Conservation (phyloP, 2,113 vertebrate genomes). For the Dromiciops gliroides region DNA sequence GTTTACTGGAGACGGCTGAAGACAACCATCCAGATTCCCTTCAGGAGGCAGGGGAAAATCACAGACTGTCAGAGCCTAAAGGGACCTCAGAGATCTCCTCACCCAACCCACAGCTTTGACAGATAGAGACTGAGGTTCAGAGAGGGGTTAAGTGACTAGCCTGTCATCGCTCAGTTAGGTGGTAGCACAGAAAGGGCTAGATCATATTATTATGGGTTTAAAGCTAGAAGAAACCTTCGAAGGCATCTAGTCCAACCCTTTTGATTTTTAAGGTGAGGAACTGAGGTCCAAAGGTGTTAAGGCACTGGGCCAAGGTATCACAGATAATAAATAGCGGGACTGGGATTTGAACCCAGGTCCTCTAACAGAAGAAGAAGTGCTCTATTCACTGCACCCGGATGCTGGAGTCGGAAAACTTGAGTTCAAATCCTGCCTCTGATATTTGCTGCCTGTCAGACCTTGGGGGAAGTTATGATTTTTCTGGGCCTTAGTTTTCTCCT, state of each 20-base stretch:
- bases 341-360: background rate
- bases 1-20: background rate
- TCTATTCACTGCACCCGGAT: background rate
- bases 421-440: background rate
- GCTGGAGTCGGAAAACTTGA: background rate
- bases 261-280: background rate
- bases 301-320: background rate
- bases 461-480: background rate
- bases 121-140: background rate
- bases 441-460: background rate
- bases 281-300: background rate
- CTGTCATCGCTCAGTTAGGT: background rate
- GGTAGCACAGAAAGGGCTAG: background rate
- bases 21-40: background rate
- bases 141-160: background rate
- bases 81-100: background rate
- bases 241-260: too few species aligned
- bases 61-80: background rate
- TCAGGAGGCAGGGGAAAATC: background rate
- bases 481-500: background rate
- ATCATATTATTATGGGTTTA: background rate
- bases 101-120: background rate
- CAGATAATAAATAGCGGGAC: background rate
- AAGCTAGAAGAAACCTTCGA: background rate
- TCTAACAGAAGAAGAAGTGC: background rate